Percentiles rank a stretch among this genome's conserved stretches.
phyloP scores from a whole-genome alignment of 2,888 invertebrate genomes.

The Eupithecia subumbrata region DNA sequence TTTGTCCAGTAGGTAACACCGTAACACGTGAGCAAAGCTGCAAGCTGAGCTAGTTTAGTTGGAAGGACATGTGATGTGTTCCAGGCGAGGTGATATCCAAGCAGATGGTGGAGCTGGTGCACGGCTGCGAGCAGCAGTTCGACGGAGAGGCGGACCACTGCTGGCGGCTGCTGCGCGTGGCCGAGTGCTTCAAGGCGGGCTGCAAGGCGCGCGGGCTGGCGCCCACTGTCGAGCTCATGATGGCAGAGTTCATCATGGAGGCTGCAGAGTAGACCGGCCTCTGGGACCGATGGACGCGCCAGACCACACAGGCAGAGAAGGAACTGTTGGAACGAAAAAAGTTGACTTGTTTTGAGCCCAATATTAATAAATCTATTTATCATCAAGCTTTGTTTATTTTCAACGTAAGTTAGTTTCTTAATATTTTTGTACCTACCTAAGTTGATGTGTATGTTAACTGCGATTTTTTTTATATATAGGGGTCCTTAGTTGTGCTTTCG shows the following conservation, averaged over 20 bases:
- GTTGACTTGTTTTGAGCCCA: not conserved
- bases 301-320: not conserved
- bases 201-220: slow-evolving; percentile 61
- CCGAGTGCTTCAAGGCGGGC: slow-evolving; percentile 69
- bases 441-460: too few relatives aligned
- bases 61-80: not conserved
- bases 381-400: not conserved
- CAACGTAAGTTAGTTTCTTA: not conserved
- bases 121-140: slow-evolving; percentile 63
- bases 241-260: slow-evolving; percentile 74
- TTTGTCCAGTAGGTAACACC: too few relatives aligned
- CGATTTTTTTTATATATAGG: too few relatives aligned
- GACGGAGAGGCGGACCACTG: slow-evolving; percentile 67
- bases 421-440: not conserved
- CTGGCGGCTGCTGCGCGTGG: slow-evolving; percentile 69
- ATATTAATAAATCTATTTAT: too few relatives aligned
- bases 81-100: slow-evolving; percentile 63
- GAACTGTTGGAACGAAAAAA: not conserved
- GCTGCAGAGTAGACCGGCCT: slow-evolving; percentile 46
- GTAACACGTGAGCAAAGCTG: too few relatives aligned
- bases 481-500: too few relatives aligned
- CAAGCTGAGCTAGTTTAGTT: not conserved
- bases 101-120: slow-evolving; percentile 65
- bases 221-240: slow-evolving; percentile 68
- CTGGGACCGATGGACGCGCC: too few relatives aligned